Base-by-base conservation (phyloP, 2,113 vertebrate genomes). In the Entomyzon cyanotis region DNA sequence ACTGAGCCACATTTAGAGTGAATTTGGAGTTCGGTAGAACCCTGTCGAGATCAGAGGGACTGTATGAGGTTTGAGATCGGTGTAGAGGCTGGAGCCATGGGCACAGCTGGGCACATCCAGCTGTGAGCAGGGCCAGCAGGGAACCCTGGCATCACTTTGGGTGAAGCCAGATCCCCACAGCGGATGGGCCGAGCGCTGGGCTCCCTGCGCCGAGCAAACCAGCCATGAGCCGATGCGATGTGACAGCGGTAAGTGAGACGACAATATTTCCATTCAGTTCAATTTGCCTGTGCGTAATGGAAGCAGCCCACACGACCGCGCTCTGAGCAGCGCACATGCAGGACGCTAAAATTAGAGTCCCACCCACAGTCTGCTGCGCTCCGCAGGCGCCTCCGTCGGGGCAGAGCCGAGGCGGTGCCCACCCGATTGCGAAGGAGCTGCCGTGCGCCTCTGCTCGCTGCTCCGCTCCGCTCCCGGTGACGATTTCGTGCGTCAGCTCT, bases 281-380 rank as follows among this genome's bases (percentile, higher is more conserved):
- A 92, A 89, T 94, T 52, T 59, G 85, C 82, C 92, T 75, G 68
- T 95, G 96, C 85, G 94, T 93, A 93, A 97, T 96, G 94, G 95
- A 95, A 96, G 92, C 95, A 65, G 75, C 94, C 84, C 85, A 75
- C 94, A 69, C 67, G 18, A 2, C 93, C 21, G 5, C 0, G 59
- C 84, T 87, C 37, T 1, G 33, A 84, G 86, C 86, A 22, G 69
- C 5, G 18, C 73, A 37, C 88, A 71, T 7, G 81, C 75, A 0
- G 70, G 35, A 41, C 19, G 30, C 91, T 91, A 91, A 95, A 88
- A 90, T 95, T 95, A 90, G 94, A 53, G 71, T 74, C 41, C 64
- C 75, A 47, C 88, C 93, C 94, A 41, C 93, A 2, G 93, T 59
- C 87, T 70, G 90, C 93, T 17, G 42, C 0, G 60, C 87, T 80